Evolutionary conservation across 2,113 vertebrate genomes (phyloP).

Genomic region (Notarius quadriscutis): DNA sequence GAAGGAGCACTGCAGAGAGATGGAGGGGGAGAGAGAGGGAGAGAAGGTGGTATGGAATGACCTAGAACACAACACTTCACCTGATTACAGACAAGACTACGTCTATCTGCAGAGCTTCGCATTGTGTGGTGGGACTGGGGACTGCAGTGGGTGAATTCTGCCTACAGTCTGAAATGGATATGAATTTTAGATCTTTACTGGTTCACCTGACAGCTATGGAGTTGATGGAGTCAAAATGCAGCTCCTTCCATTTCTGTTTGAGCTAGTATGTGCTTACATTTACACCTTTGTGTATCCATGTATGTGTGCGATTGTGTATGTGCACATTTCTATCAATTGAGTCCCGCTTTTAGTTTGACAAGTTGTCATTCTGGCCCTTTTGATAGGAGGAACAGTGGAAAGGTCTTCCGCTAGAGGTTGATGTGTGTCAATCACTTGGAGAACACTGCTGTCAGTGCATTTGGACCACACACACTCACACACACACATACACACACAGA

Average conservation of each 20-base stretch:
- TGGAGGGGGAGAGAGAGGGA: slow-evolving; percentile 7
- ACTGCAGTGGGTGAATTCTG: neutral
- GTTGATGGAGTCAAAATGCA: neutral
- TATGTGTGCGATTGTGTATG: slow-evolving; percentile 7
- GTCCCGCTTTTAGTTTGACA: slow-evolving; percentile 51
- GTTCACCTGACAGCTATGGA: neutral
- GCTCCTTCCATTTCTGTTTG: slow-evolving; percentile 32
- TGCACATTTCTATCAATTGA: neutral
- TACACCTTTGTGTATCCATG: slow-evolving; percentile 27
- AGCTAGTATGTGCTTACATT: slow-evolving; percentile 27
- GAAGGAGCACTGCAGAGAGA: slow-evolving; percentile 13
- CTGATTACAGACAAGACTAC: slow-evolving; percentile 16
- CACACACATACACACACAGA: slow-evolving; percentile 43
- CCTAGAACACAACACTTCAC: neutral
- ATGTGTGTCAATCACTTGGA: slow-evolving; percentile 74
- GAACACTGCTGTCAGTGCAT: slow-evolving; percentile 71
- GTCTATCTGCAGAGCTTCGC: neutral
- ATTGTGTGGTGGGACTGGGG: neutral
- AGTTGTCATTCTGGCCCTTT: slow-evolving; percentile 58
- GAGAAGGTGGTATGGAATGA: slow-evolving; percentile 10
- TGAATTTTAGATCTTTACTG: neutral
- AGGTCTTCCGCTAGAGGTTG: slow-evolving; percentile 79
- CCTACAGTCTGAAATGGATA: neutral
- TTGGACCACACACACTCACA: slow-evolving; percentile 46
- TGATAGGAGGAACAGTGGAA: slow-evolving; percentile 73